Evolutionary conservation across 2,113 vertebrate genomes (phyloP), one percentile per base, ranked within the genome.

Genomic region (Phylloscopus whistleri): DNA sequence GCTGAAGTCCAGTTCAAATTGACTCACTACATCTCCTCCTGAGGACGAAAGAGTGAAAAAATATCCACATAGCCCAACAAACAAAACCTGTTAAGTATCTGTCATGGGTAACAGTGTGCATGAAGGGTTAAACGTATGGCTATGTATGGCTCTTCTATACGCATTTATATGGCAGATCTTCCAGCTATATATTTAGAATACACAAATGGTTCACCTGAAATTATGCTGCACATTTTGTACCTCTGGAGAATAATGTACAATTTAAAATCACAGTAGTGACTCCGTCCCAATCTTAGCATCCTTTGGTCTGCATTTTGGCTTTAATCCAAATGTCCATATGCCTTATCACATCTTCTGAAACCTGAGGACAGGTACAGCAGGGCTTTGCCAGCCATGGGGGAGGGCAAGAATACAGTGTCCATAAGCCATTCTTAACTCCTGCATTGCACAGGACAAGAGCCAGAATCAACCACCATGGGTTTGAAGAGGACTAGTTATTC

Each of bases 11-110:
- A 98, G 95, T 62, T 98, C 98, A 97, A 96, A 98, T 49, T 98
- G 98, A 93, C 98, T 98, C 67, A 98, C 14, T 43, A 98, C 98
- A 59, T 98, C 98, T 92, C 98, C 98, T 92, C 98, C 98, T 98
- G 80, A 8, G 43, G 64, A 37, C 27, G 16, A 62, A 96, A 87
- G 53, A 64, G 79, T 48, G 35, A 91, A 89, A 89, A 89, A 60
- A 22, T 18, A 0, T 0, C 51, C 73, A 63, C 51, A 80, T 24
- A 64, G 27, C 43, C 69, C 69, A 95, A 33, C 4, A 77, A 95
- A 84, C 6, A 49, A 67, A 74, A 74, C 15, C 19, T 1, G 2
- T 58, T 26, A 74, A 62, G 15, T 59, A 63, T 37, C 26, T 70
- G 11, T 31, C 52, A 63, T 11, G 16, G 48, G 12, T 44, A 70